Percentiles rank a stretch among this genome's conserved stretches.
These are phyloP conservation scores for Spinus pinus DNA, from an alignment of 2,797 vertebrate species.

Conservation along the genomic window DNA sequence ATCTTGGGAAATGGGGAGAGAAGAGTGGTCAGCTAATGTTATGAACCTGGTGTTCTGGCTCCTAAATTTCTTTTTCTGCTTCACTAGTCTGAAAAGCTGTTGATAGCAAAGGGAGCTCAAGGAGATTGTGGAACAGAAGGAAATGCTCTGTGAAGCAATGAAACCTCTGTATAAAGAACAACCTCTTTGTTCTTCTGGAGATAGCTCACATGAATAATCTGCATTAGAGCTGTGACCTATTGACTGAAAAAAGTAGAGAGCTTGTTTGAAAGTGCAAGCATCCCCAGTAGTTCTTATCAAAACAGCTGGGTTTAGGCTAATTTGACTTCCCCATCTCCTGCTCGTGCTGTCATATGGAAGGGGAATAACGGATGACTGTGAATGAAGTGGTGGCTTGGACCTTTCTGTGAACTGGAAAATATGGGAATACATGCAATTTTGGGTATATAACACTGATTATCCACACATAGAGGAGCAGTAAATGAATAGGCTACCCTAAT, in stretches of 20 bases:
- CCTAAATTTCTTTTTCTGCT: background rate
- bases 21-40: background rate
- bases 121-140: background rate
- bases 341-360: background rate
- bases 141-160: background rate
- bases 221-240: background rate
- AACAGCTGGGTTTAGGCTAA: background rate
- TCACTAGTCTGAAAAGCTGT: background rate
- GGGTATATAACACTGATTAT: background rate
- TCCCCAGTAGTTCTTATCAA: background rate
- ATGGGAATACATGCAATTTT: background rate
- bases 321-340: background rate
- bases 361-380: background rate
- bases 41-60: background rate
- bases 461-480: background rate
- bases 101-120: background rate
- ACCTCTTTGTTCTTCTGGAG: background rate
- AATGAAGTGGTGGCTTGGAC: background rate
- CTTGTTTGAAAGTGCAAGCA: background rate
- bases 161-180: background rate
- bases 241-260: background rate
- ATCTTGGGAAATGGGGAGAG: background rate
- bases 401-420: constrained; percentile 16
- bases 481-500: background rate
- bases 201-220: background rate